Conservation (phyloP, 2,888 invertebrate species). For the Xanthia icteritia region DNA sequence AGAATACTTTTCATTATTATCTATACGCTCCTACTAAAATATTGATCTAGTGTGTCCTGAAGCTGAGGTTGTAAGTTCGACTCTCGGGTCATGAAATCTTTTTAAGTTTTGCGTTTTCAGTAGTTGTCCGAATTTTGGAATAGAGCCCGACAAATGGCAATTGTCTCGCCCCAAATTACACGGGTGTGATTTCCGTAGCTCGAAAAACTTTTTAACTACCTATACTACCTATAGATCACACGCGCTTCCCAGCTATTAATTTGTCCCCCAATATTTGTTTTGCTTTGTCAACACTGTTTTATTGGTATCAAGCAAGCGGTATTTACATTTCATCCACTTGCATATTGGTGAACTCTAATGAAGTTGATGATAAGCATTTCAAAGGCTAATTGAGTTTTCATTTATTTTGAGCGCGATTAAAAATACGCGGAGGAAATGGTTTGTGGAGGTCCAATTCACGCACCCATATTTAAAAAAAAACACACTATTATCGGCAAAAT, state of each 20-base stretch:
- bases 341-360: not conserved
- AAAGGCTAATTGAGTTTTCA: not conserved
- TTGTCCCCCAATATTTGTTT: not conserved
- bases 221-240: not conserved
- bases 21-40: not conserved
- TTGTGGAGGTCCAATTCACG: not conserved
- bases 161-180: not conserved
- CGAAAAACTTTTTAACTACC: not conserved
- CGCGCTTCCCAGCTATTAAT: not conserved
- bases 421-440: not conserved
- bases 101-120: not conserved
- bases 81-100: not conserved
- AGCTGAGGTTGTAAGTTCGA: not conserved
- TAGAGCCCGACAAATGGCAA: not conserved
- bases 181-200: not conserved
- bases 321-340: not conserved
- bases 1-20: not conserved
- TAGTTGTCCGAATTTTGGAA: not conserved
- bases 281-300: not conserved
- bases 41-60: not conserved
- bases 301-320: not conserved
- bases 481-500: too few relatives aligned
- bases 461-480: too few relatives aligned
- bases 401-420: conserved; percentile 11
- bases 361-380: not conserved